Evolutionary conservation across 2,888 invertebrate species (phyloP).

Genomic region (Ectobius pallidus): DNA sequence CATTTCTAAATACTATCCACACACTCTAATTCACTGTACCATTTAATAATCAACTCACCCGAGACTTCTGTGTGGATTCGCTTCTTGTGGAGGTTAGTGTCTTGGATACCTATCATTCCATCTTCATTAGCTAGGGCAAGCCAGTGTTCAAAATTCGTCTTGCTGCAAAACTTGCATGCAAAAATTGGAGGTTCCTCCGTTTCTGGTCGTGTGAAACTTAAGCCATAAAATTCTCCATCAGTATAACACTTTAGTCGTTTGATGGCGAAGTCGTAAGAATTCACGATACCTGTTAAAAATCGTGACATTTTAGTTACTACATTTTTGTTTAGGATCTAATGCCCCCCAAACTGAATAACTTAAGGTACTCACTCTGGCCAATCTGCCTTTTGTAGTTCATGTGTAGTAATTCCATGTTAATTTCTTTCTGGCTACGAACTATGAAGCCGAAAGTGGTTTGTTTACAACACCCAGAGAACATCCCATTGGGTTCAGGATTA

Average conservation of each 20-base stretch:
- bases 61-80: too few relatives aligned
- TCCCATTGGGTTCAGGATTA: background rate
- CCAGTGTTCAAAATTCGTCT: conserved; percentile 69
- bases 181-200: conserved; percentile 72
- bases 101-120: conserved; percentile 68
- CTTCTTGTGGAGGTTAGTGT: too few relatives aligned
- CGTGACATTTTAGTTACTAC: too few relatives aligned
- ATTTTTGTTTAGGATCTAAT: too few relatives aligned
- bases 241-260: conserved; percentile 66
- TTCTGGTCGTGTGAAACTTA: conserved; percentile 53
- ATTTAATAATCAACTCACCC: too few relatives aligned
- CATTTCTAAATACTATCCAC: too few relatives aligned
- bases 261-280: conserved; percentile 66
- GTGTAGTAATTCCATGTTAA: background rate
- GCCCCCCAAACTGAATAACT: too few relatives aligned
- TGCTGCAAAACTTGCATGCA: conserved; percentile 78
- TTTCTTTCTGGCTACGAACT: background rate
- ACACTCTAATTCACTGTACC: too few relatives aligned
- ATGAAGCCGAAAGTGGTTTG: background rate
- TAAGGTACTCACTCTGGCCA: background rate
- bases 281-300: conserved; percentile 2
- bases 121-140: conserved; percentile 87
- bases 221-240: conserved; percentile 69
- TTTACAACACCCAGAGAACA: background rate
- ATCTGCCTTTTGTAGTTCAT: background rate